Percentiles rank a stretch among this genome's conserved stretches.
phyloP scores from a whole-genome alignment of 92 coral and sea anemone genomes.

The Phenganax subtilis region DNA sequence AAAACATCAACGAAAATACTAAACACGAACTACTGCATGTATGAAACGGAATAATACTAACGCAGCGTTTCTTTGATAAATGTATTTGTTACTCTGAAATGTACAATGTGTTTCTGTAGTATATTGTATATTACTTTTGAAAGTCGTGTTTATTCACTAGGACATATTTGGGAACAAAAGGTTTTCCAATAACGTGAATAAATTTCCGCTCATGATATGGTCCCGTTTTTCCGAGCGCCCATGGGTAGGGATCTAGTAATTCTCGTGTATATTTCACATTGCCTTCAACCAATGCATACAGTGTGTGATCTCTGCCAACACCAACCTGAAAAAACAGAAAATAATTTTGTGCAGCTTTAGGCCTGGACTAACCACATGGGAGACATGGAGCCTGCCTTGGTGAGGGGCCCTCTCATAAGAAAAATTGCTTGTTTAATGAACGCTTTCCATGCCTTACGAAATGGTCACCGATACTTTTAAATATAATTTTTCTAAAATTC shows the following conservation, averaged over 20 bases:
- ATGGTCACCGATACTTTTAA: not conserved
- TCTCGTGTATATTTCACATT: slow-evolving; percentile 70
- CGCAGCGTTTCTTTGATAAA: not conserved
- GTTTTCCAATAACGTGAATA: slow-evolving; percentile 64
- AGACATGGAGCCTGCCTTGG: too few species aligned
- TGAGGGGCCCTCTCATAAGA: too few species aligned
- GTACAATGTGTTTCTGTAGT: not conserved
- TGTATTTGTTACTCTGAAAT: not conserved
- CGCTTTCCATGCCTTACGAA: too few species aligned
- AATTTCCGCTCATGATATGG: slow-evolving; percentile 82
- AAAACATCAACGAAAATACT: not conserved
- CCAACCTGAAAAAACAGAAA: slow-evolving; percentile 62
- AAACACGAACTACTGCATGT: not conserved
- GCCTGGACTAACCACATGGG: too few species aligned
- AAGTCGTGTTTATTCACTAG: slow-evolving; percentile 34
- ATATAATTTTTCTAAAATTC: too few species aligned
- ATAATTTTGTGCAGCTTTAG: not conserved
- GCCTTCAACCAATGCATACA: slow-evolving; percentile 85
- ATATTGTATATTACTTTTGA: not conserved
- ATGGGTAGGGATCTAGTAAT: slow-evolving; percentile 78
- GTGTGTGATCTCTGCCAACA: slow-evolving; percentile 82
- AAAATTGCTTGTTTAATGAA: too few species aligned
- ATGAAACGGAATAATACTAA: not conserved
- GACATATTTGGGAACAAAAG: slow-evolving; percentile 40
- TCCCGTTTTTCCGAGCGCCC: slow-evolving; percentile 77